Conservation (phyloP, 2,888 invertebrate species). For the Emmelina monodactyla region DNA sequence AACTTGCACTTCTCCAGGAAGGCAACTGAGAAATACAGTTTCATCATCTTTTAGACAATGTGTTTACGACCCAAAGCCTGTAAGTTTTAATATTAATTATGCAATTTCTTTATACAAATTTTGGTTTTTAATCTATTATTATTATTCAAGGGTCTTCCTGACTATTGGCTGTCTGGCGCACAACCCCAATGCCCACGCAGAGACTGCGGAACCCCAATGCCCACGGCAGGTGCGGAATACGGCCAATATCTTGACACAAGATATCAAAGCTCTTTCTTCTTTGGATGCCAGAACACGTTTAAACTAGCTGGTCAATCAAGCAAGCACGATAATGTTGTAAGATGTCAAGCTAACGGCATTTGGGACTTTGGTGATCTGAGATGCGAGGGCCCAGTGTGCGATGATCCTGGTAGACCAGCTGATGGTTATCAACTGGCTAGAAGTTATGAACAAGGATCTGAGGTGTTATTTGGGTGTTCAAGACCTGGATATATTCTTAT, state of each 20-base stretch:
- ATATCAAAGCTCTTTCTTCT: constrained; percentile 93
- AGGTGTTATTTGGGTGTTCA: constrained; percentile 89
- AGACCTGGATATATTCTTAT: constrained; percentile 93
- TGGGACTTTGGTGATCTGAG: constrained; percentile 98
- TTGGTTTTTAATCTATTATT: background rate
- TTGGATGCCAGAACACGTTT: constrained; percentile 95
- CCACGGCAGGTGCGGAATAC: constrained; percentile 93
- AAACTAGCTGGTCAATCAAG: constrained; percentile 92
- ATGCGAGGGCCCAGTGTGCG: constrained; percentile 96
- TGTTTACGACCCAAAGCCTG: constrained; percentile 92
- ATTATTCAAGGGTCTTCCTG: constrained; percentile 74
- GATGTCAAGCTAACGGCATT: constrained; percentile 89
- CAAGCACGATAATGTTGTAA: constrained; percentile 89
- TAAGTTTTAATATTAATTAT: constrained; percentile 24
- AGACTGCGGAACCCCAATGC: constrained; percentile 90
- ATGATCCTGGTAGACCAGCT: constrained; percentile 93
- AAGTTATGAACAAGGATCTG: constrained; percentile 88
- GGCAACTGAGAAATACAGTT: constrained; percentile 80
- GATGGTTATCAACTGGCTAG: constrained; percentile 88
- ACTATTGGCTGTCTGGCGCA: constrained; percentile 89
- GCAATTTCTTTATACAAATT: constrained; percentile 2
- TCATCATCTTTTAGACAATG: constrained; percentile 91
- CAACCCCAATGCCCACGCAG: constrained; percentile 87
- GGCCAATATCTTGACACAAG: constrained; percentile 87
- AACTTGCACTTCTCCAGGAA: constrained; percentile 79